These are phyloP conservation scores for Hecatera dysodea DNA, from an alignment of 2,888 invertebrate genomes.

Conservation along the genomic window DNA sequence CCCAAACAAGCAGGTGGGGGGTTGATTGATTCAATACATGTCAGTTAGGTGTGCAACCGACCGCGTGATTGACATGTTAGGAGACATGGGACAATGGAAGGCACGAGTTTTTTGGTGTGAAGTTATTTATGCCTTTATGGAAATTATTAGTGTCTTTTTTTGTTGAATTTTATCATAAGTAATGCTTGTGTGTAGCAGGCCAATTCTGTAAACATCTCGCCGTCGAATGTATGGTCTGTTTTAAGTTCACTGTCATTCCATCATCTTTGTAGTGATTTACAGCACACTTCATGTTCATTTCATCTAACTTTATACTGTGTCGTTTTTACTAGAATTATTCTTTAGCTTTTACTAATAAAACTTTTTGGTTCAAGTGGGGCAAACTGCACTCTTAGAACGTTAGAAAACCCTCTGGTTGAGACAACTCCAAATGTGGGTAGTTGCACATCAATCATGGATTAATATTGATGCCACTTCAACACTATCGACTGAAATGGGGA, in stretches of 20 bases:
- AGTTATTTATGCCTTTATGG: constrained; percentile 24
- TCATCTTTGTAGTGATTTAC: too few relatives aligned
- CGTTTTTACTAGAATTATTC: too few relatives aligned
- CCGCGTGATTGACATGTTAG: constrained; percentile 62
- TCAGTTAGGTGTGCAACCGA: constrained; percentile 74
- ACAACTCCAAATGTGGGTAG: background rate
- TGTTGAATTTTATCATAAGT: too few relatives aligned
- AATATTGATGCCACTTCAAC: background rate
- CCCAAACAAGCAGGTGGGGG: constrained; percentile 73
- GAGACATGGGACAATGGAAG: constrained; percentile 31
- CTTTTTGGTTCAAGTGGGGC: background rate
- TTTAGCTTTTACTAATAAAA: too few relatives aligned
- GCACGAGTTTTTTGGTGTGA: constrained; percentile 22
- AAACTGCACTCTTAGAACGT: background rate
- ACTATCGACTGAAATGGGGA: background rate
- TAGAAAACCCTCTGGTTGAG: background rate
- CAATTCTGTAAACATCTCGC: too few relatives aligned
- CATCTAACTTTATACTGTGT: too few relatives aligned
- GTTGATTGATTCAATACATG: constrained; percentile 80
- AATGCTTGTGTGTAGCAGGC: too few relatives aligned
- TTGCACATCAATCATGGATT: background rate
- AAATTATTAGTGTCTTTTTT: background rate
- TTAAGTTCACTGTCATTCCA: too few relatives aligned
- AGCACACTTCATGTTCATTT: too few relatives aligned
- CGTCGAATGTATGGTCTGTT: too few relatives aligned